Evolutionary conservation across 2,113 vertebrate species (phyloP), one percentile per base, ranked within the genome.

Genomic region (Oophaga pumilio): DNA sequence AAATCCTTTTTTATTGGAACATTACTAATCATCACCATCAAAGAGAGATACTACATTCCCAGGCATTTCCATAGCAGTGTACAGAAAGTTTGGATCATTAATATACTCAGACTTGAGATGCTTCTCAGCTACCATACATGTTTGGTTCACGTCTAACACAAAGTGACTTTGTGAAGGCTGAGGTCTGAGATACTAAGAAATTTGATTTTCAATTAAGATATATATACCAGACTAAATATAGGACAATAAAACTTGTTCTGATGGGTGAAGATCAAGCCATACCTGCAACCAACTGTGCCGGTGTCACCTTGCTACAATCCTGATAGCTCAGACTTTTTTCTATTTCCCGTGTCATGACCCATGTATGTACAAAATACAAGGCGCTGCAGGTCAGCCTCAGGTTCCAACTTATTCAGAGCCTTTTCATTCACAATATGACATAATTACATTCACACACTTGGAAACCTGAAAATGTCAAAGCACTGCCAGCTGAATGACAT

Each of bases 21-120:
- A n/a, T 68, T 68, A 68, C 74, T 69, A 78, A 86, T 68, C 59
- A 62, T 18, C 57, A 57, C 76, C 59, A 57, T 33, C 76, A 85
- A 74, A 49, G 33, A 59, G 56, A 76, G 26, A 59, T 43, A 85
- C 53, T 22, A 24, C 56, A 28, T 85, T 49, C 69, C 57, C 12
- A 50, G 56, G n/a, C 57, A 62, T 60, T 76, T 85, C 83, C 83
- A 59, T 28, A 60, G 26, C 68, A 60, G 83, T 43, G 71, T 76
- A 33, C 59, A 76, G 6, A 73, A 71, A 76, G 26, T n/a, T 18
- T 60, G 83, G 53, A 57, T 71, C 52, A 76, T 85, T 60, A 18
- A 43, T 74, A 76, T 14, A 50, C n/a, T 14, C 50, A 57, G n/a
- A 26, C 53, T 53, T 79, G 52, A 17, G n/a, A 57, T 78, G 76